Evolutionary conservation across 2,797 vertebrate genomes (phyloP).

Genomic region (Ctenopoma multispine): DNA sequence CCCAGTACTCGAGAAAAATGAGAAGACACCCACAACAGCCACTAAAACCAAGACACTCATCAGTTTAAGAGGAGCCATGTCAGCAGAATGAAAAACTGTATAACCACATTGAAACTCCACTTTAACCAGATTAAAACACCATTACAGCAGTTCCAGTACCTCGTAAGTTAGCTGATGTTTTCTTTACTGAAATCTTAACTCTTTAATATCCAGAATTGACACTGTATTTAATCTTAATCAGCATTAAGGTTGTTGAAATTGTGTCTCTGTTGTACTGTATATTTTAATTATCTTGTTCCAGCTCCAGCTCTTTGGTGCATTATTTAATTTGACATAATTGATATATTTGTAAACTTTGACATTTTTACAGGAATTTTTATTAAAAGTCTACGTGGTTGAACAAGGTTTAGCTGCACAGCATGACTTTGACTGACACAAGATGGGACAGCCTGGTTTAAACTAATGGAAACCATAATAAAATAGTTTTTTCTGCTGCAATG

Average conservation of each 20-base stretch:
- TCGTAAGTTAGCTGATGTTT: conserved; percentile 24
- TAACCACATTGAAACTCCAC: conserved; percentile 61
- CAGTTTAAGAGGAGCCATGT: conserved; percentile 54
- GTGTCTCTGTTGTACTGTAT: neutral
- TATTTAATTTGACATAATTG: too few relatives aligned
- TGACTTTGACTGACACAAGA: neutral
- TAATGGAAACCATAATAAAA: neutral
- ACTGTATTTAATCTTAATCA: conserved; percentile 7
- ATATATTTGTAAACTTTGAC: neutral
- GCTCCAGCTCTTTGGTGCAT: neutral
- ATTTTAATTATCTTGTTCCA: neutral
- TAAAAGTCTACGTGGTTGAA: neutral
- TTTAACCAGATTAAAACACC: conserved; percentile 57
- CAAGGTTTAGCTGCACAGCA: neutral
- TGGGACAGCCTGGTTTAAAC: neutral
- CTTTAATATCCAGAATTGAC: conserved; percentile 8
- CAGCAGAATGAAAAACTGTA: conserved; percentile 59
- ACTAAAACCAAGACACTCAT: conserved; percentile 70
- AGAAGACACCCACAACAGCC: conserved; percentile 70
- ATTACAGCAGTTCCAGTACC: conserved; percentile 40
- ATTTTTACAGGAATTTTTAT: neutral
- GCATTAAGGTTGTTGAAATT: conserved; percentile 11
- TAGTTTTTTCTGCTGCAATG: neutral
- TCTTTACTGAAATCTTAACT: conserved; percentile 27
- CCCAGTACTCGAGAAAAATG: conserved; percentile 46